Conservation (phyloP, 2,797 vertebrate genomes). For the Lutjanus campechanus region DNA sequence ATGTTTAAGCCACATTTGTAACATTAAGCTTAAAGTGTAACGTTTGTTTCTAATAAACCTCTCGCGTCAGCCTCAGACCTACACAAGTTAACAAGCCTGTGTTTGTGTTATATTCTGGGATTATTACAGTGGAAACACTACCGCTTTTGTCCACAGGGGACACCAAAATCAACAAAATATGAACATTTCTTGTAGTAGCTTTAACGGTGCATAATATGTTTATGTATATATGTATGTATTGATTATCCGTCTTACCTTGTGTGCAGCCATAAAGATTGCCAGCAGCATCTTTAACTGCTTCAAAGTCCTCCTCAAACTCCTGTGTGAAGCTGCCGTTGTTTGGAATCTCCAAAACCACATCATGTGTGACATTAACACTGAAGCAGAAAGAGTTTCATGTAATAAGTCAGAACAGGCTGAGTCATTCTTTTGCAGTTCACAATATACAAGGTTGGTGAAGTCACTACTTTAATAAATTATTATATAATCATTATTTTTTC, state of each 20-base stretch:
- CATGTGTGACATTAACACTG: constrained; percentile 51
- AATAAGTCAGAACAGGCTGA: neutral
- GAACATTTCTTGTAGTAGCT: too few relatives aligned
- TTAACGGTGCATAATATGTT: neutral
- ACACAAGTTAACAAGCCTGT: too few relatives aligned
- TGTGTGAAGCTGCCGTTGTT: neutral
- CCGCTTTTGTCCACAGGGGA: too few relatives aligned
- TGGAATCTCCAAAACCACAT: constrained; percentile 45
- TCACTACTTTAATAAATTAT: too few relatives aligned
- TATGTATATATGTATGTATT: neutral
- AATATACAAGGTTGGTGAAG: too few relatives aligned
- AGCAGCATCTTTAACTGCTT: accelerated
- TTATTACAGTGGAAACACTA: too few relatives aligned
- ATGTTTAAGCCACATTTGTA: too few relatives aligned
- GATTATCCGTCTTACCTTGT: neutral
- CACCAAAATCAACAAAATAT: too few relatives aligned
- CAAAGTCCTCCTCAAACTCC: accelerated
- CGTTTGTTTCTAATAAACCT: neutral
- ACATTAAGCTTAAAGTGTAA: neutral
- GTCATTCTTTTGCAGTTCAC: too few relatives aligned
- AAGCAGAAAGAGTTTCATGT: neutral
- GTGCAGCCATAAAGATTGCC: accelerated
- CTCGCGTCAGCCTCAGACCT: neutral
- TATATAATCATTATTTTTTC: too few relatives aligned
- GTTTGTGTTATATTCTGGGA: too few relatives aligned